Evolutionary conservation across 2,113 vertebrate genomes (phyloP).

Genomic region (Bagarius yarrelli): DNA sequence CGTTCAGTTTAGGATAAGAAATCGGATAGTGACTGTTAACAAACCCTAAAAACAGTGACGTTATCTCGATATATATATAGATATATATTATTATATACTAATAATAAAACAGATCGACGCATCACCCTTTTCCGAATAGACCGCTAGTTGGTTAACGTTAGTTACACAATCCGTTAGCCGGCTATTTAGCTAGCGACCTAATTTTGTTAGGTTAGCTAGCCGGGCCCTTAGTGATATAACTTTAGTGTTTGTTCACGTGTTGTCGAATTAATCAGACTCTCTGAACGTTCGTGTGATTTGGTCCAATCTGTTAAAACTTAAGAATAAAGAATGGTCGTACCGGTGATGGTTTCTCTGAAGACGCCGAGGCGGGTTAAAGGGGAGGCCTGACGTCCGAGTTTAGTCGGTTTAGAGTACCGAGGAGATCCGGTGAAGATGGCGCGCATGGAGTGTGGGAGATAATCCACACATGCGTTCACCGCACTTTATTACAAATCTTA

Average conservation of each 20-base stretch:
- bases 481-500: too few species aligned
- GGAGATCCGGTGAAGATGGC: neutral
- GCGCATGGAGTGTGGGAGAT: neutral
- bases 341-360: conserved; percentile 43
- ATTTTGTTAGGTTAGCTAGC: neutral
- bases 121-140: too few species aligned
- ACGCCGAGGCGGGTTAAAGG: conserved; percentile 49
- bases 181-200: neutral
- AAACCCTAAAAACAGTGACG: too few species aligned
- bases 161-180: conserved; percentile 16
- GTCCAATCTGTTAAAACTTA: neutral
- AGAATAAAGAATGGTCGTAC: conserved; percentile 28
- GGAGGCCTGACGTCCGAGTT: conserved; percentile 40
- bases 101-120: too few species aligned
- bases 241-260: too few species aligned
- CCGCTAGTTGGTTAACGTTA: neutral
- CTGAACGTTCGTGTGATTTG: too few species aligned
- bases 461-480: neutral
- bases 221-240: neutral
- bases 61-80: too few species aligned
- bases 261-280: neutral
- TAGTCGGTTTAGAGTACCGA: neutral
- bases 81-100: too few species aligned
- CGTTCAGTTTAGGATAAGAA: too few species aligned
- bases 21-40: too few species aligned